Percentiles rank a stretch among this genome's conserved stretches.
phyloP scores from a whole-genome alignment of 1,140 invertebrate species.

The Penaeus japonicus region DNA sequence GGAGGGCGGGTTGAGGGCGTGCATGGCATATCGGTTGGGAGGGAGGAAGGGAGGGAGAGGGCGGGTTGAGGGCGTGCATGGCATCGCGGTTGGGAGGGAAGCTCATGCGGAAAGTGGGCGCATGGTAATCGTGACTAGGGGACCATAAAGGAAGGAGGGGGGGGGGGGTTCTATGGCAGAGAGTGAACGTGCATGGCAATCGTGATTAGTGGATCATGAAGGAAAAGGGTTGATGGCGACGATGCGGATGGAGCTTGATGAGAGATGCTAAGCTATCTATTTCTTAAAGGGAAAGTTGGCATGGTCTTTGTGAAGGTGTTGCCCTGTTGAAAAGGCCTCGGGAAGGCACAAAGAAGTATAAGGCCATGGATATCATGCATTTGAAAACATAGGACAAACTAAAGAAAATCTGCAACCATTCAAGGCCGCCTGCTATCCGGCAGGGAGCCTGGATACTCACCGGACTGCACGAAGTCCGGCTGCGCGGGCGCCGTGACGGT shows the following conservation, averaged over 20 bases:
- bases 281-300: too few species aligned
- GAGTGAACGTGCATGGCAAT: too few species aligned
- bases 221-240: not conserved
- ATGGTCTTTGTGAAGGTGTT: too few species aligned
- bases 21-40: too few species aligned
- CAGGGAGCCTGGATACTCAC: not conserved
- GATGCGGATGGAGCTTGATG: not conserved
- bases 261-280: not conserved
- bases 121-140: too few species aligned
- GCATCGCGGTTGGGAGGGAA: not conserved
- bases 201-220: not conserved
- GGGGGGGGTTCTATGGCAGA: too few species aligned
- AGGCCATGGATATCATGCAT: not conserved
- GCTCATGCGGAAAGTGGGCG: too few species aligned
- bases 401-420: not conserved
- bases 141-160: too few species aligned
- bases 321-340: too few species aligned
- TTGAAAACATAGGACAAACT: not conserved
- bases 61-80: not conserved
- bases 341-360: not conserved
- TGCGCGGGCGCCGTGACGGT: conserved; percentile 47
- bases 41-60: not conserved
- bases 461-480: conserved; percentile 54
- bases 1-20: too few species aligned
- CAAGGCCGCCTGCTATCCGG: not conserved